Conservation (phyloP, 2,113 vertebrate species). For the Channa argus region DNA sequence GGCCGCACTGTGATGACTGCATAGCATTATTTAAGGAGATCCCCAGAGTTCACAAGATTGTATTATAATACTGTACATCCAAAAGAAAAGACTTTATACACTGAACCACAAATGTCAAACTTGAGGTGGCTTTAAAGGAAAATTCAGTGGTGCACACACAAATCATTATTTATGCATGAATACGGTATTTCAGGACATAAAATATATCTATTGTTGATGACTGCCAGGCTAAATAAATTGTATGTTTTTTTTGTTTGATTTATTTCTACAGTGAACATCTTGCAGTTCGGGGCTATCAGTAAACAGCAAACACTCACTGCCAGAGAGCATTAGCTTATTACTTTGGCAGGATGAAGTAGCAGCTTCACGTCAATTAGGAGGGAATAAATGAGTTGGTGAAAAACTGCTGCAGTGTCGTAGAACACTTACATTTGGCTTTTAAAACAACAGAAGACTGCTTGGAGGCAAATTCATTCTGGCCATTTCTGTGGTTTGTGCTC, state of each 20-base stretch:
- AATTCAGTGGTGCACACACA: background rate
- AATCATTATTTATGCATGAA: background rate
- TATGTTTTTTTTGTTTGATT: constrained; percentile 39
- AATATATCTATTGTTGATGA: background rate
- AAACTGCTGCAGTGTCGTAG: constrained; percentile 29
- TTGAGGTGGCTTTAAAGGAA: no score
- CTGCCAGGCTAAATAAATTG: constrained; percentile 19
- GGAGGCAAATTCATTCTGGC: background rate
- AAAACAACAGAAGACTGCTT: constrained; percentile 33
- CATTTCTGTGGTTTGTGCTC: background rate
- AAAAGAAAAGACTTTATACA: no score
- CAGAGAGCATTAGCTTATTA: constrained; percentile 73
- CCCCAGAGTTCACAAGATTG: no score
- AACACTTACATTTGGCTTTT: constrained; percentile 43
- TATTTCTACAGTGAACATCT: constrained; percentile 47
- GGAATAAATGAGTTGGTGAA: constrained; percentile 58
- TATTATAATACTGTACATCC: no score
- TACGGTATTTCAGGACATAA: background rate
- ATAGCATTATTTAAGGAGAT: no score
- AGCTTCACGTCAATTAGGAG: constrained; percentile 55
- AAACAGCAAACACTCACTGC: constrained; percentile 47
- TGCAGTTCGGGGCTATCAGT: constrained; percentile 53
- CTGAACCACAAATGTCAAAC: no score
- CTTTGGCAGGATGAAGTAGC: constrained; percentile 63
- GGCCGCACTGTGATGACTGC: no score